phyloP scores from a whole-genome alignment of 2,797 vertebrate genomes.

The Trachurus trachurus region DNA sequence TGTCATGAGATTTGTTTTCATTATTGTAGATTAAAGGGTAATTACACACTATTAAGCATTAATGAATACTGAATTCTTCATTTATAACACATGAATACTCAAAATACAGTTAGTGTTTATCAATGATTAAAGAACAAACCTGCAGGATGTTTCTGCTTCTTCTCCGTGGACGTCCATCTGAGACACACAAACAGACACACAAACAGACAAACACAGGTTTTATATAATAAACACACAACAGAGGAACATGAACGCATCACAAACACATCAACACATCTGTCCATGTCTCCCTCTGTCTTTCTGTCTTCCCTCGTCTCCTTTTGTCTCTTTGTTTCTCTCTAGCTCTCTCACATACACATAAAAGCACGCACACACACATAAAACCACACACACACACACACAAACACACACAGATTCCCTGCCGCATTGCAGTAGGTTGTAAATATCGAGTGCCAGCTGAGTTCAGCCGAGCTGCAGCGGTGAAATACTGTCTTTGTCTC shows the following conservation, averaged over 20 bases:
- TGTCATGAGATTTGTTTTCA: too few species aligned
- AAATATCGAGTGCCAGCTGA: conserved; percentile 81
- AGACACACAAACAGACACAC: neutral
- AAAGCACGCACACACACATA: conserved; percentile 37
- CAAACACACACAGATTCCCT: conserved; percentile 58
- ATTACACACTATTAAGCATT: too few species aligned
- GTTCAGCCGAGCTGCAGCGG: conserved; percentile 66
- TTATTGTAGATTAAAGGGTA: too few species aligned
- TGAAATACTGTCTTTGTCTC: conserved; percentile 84
- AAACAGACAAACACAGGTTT: neutral
- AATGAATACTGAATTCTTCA: too few species aligned
- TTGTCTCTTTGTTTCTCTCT: conserved; percentile 72
- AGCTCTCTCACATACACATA: conserved; percentile 22
- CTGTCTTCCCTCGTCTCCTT: conserved; percentile 40
- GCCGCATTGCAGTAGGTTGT: conserved; percentile 86
- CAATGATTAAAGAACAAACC: conserved; percentile 51
- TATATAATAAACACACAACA: neutral
- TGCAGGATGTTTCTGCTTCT: conserved; percentile 12
- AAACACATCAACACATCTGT: conserved; percentile 16
- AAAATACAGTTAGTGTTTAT: too few species aligned
- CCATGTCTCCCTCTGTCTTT: neutral
- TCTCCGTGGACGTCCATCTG: neutral
- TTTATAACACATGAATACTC: too few species aligned
- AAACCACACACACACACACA: conserved; percentile 42
- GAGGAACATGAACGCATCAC: neutral